A percentile compares a stretch with the other conserved stretches of the same genome.
phyloP scores from a whole-genome alignment of 2,113 vertebrate species.

The Mohoua ochrocephala region DNA sequence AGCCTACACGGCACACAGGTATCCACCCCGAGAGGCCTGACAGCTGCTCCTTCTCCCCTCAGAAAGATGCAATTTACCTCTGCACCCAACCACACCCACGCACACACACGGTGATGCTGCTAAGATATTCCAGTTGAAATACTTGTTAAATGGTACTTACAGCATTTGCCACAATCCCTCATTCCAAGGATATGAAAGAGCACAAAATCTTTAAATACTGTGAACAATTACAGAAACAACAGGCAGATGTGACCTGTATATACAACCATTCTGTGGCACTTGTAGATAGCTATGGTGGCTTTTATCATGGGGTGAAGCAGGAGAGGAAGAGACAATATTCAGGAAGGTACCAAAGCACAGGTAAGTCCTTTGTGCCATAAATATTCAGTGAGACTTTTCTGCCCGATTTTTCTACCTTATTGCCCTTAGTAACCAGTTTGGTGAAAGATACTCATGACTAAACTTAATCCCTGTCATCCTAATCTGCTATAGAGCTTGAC shows the following conservation, averaged over 20 bases:
- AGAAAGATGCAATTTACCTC: not conserved
- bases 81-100: not conserved
- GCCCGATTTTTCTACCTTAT: not conserved
- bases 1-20: not conserved
- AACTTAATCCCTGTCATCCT: not conserved
- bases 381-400: not conserved
- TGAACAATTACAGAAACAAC: not conserved
- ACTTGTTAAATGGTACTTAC: not conserved
- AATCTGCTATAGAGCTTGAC: not conserved
- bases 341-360: not conserved
- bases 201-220: not conserved
- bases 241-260: not conserved
- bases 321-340: not conserved
- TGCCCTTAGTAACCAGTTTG: not conserved
- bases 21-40: not conserved
- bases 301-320: not conserved
- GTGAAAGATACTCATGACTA: not conserved
- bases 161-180: not conserved
- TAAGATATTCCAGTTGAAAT: not conserved
- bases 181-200: not conserved
- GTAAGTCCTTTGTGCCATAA: not conserved
- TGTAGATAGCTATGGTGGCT: not conserved
- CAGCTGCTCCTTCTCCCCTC: not conserved
- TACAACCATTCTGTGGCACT: not conserved
- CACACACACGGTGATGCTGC: not conserved